Conservation (phyloP, 2,113 vertebrate genomes). For the Caretta caretta region DNA sequence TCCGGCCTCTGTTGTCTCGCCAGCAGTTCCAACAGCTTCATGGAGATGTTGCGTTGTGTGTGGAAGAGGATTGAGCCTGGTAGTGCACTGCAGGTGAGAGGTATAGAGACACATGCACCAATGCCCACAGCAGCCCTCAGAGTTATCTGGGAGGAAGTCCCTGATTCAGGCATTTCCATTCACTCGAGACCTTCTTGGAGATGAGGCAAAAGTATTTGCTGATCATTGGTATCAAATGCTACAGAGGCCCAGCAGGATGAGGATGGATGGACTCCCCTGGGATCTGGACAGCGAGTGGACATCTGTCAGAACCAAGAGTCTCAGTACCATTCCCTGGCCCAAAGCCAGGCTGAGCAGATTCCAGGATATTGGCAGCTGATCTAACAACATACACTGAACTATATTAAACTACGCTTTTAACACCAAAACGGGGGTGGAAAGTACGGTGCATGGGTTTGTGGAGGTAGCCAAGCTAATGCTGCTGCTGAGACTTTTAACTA, state of each 20-base stretch:
- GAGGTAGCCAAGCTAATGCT: neutral
- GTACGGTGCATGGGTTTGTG: neutral
- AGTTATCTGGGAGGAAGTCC: neutral
- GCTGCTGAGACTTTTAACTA: neutral
- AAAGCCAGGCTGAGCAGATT: neutral
- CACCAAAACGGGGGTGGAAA: neutral
- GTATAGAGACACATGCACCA: neutral
- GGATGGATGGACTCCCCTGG: neutral
- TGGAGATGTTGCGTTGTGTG: neutral
- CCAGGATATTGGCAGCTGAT: neutral
- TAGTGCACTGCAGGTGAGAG: neutral
- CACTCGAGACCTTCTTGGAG: neutral
- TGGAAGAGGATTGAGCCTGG: neutral
- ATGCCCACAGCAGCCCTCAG: neutral
- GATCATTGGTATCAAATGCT: neutral
- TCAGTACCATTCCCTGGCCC: neutral
- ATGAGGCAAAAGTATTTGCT: neutral
- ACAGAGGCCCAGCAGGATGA: neutral
- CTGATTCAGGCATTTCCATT: neutral
- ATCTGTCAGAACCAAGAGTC: neutral
- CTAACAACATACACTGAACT: neutral
- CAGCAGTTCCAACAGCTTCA: neutral
- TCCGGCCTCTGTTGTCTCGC: neutral
- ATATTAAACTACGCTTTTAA: neutral
- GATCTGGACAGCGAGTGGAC: neutral